phyloP scores from a whole-genome alignment of 64 coral and sea anemone species.

The Trachythela sp. region DNA sequence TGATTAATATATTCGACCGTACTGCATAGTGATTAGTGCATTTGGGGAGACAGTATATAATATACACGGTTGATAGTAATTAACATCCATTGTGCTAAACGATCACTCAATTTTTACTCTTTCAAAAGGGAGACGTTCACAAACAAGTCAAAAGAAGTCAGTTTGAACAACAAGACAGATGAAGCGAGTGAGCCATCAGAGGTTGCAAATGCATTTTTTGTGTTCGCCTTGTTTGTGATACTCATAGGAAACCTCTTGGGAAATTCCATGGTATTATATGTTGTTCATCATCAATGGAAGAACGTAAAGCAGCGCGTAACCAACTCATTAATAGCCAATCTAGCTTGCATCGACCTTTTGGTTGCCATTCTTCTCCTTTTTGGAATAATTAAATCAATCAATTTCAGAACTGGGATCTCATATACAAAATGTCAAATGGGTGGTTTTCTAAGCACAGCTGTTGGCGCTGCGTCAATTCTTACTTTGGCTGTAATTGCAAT shows the following conservation, averaged over 20 bases:
- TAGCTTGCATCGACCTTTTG: conserved; percentile 68
- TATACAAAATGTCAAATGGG: conserved; percentile 65
- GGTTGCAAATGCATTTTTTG: neutral
- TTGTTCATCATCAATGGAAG: conserved; percentile 64
- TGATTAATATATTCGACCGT: no score
- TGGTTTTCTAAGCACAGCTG: conserved; percentile 70
- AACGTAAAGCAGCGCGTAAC: conserved; percentile 62
- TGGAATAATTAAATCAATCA: conserved; percentile 35
- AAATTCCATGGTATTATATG: conserved; percentile 67
- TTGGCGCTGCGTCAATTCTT: conserved; percentile 66
- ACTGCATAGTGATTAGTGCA: no score
- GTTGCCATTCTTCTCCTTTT: conserved; percentile 71
- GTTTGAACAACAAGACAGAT: neutral
- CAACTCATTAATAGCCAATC: conserved; percentile 74
- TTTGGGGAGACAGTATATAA: no score
- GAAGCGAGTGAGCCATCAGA: neutral
- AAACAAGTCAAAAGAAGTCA: neutral
- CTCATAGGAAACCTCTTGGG: conserved; percentile 1
- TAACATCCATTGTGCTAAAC: no score
- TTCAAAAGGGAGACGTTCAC: neutral
- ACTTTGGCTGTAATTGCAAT: conserved; percentile 83
- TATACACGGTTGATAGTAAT: no score
- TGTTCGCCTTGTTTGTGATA: neutral
- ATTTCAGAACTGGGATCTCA: conserved; percentile 36
- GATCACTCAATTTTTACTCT: neutral